These are phyloP conservation scores for Dipodomys merriami DNA, from an alignment of 2,113 vertebrate species.

Conservation along the genomic window DNA sequence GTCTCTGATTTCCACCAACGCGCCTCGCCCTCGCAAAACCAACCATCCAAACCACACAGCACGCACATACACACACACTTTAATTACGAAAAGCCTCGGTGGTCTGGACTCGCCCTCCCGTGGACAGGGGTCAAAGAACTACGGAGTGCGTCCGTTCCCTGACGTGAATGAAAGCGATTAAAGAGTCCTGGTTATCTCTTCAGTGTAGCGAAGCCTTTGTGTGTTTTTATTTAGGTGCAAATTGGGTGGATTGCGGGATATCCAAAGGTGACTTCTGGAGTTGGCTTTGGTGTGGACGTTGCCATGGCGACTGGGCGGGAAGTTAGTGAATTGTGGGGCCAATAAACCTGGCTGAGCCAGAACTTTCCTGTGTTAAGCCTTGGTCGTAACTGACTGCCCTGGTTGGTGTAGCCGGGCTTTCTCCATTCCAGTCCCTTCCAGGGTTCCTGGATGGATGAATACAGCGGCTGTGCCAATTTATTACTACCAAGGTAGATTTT, in stretches of 20 bases:
- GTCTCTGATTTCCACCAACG: not conserved
- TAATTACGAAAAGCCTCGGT: not conserved
- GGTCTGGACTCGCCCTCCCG: not conserved
- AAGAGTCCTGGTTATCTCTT: not conserved
- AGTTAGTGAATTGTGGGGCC: slow-evolving; percentile 14
- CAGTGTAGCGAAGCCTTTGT: not conserved
- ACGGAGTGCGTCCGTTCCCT: not conserved
- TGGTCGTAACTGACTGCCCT: not conserved
- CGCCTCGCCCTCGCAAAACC: too few relatives aligned
- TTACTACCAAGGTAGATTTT: not conserved
- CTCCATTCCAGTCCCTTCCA: not conserved
- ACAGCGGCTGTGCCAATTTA: too few relatives aligned
- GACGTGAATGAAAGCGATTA: not conserved
- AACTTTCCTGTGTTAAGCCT: not conserved
- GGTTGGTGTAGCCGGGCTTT: not conserved
- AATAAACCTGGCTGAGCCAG: not conserved
- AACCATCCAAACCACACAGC: too few relatives aligned
- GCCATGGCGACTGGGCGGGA: slow-evolving; percentile 50
- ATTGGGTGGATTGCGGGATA: not conserved
- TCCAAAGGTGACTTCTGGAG: slow-evolving; percentile 59
- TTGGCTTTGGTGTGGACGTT: slow-evolving; percentile 52
- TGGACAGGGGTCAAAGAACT: not conserved
- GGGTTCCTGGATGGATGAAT: not conserved
- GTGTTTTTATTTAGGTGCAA: slow-evolving; percentile 14
- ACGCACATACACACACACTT: too few relatives aligned